Base-by-base conservation (phyloP, 1,140 invertebrate species). In the Orius insidiosus region DNA sequence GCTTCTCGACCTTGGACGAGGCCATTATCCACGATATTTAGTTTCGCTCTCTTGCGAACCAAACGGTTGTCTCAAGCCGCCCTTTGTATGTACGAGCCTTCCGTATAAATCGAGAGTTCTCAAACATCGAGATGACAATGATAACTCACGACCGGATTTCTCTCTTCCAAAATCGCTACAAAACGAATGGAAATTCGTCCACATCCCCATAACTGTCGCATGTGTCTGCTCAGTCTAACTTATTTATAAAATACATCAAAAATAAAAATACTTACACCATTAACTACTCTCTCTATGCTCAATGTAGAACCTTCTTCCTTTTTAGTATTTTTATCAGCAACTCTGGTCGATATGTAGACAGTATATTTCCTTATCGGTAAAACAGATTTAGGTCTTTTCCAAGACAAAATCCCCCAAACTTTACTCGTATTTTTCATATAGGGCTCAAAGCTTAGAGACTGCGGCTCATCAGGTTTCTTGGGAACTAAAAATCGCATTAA, bases 1-100 rank as follows among this genome's bases (percentile, higher is more conserved):
- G n/a, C 45, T 46, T n/a, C n/a, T 36, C 11, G 45, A 46, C 34
- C 45, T 46, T 2, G 45, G 45, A 7, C 34, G 45, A 18, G 34
- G 35, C 14, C 37, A 46, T 33, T 46, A 46, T 9, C 45, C 45
- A 6, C 45, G 34, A 14, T 46, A 36, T 30, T 16, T 46, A 6
- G 11, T 11, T 14, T 19, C 45, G 4, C 5, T 46, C 8, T 33
- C 35, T 7, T 46, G 45, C 24, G 34, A 32, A 16, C 14, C 33
- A 8, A n/a, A 24, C n/a, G 24, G 18, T 10, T 46, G 45, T 9
- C 14, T 15, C 35, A 11, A 37, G 5, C 10, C 24, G n/a, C 45
- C 45, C 2, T 37, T n/a, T 10, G 19, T 15, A 13, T 46, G 45
- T 14, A 37, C 33, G 11, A 15, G 33, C 7, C 13, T 19, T 30